A percentile compares a stretch with the other conserved stretches of the same genome.
Evolutionary conservation across 2,113 vertebrate species (phyloP).

Genomic region (Mustelus asterias): DNA sequence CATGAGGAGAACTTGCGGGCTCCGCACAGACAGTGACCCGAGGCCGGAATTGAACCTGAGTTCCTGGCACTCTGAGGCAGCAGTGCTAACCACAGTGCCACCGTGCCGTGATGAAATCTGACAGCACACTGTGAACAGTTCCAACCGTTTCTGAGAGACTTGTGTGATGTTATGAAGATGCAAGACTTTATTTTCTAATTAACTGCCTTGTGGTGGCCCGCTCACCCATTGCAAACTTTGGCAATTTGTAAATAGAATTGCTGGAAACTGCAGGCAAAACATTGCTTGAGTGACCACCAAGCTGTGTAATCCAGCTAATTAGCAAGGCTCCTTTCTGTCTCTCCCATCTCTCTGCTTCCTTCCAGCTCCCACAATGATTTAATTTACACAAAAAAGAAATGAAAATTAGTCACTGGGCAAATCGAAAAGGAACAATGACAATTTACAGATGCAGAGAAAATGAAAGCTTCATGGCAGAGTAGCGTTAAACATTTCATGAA

Average conservation of each 20-base stretch:
- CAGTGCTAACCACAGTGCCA: too few relatives aligned
- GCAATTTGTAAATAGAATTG: background rate
- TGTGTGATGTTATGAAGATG: background rate
- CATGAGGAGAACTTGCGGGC: too few relatives aligned
- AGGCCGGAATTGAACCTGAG: too few relatives aligned
- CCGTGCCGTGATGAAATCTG: background rate
- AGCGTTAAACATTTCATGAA: background rate
- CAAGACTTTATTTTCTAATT: background rate
- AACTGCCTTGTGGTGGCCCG: background rate
- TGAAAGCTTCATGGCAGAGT: background rate
- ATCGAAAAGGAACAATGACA: background rate
- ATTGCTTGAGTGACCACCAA: background rate
- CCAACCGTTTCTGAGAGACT: background rate
- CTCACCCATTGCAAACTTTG: background rate
- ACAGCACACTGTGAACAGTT: background rate
- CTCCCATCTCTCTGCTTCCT: background rate
- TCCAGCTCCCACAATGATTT: background rate
- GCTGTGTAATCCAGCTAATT: background rate
- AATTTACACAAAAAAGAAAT: background rate
- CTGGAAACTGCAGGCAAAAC: background rate
- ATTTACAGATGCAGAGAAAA: background rate
- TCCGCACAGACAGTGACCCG: too few relatives aligned
- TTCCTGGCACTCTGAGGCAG: too few relatives aligned
- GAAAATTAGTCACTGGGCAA: background rate
- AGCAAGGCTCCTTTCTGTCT: constrained; percentile 16